A percentile compares a stretch with the other conserved stretches of the same genome.
Evolutionary conservation across 1,140 invertebrate genomes (phyloP).

Genomic region (Chlorops oryzae): DNA sequence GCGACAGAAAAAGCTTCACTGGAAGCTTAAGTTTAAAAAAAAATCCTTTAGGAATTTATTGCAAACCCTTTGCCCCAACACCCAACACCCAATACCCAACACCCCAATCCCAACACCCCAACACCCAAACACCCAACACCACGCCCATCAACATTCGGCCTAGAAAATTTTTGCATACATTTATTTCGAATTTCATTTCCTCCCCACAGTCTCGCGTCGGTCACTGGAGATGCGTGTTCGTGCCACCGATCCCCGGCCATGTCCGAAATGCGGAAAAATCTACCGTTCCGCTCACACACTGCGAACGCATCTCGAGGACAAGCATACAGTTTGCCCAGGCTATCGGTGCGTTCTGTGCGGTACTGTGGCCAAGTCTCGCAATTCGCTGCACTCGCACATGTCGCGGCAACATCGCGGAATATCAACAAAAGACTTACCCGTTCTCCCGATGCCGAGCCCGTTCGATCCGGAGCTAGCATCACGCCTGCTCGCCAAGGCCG

Average conservation of each 20-base stretch:
- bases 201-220: constrained; percentile 65
- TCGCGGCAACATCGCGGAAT: constrained; percentile 85
- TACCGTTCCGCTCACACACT: constrained; percentile 85
- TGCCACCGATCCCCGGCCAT: constrained; percentile 83
- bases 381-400: constrained; percentile 88
- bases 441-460: constrained; percentile 81
- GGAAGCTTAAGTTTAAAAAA: no score
- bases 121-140: no score
- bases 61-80: no score
- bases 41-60: no score
- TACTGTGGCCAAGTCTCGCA: constrained; percentile 84
- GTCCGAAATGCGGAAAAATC: constrained; percentile 88
- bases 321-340: constrained; percentile 85
- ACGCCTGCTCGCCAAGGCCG: constrained; percentile 75
- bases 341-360: constrained; percentile 86
- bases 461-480: constrained; percentile 83
- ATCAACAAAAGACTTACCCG: constrained; percentile 84
- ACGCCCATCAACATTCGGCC: no score
- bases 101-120: no score
- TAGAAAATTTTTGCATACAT: no score
- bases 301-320: constrained; percentile 84
- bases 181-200: no score
- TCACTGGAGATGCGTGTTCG: constrained; percentile 78
- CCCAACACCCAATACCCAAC: no score
- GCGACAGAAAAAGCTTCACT: no score